Percentiles rank a stretch among this genome's conserved stretches.
These are phyloP conservation scores for Eubucco bourcierii DNA, from an alignment of 2,113 vertebrate genomes.

Conservation along the genomic window DNA sequence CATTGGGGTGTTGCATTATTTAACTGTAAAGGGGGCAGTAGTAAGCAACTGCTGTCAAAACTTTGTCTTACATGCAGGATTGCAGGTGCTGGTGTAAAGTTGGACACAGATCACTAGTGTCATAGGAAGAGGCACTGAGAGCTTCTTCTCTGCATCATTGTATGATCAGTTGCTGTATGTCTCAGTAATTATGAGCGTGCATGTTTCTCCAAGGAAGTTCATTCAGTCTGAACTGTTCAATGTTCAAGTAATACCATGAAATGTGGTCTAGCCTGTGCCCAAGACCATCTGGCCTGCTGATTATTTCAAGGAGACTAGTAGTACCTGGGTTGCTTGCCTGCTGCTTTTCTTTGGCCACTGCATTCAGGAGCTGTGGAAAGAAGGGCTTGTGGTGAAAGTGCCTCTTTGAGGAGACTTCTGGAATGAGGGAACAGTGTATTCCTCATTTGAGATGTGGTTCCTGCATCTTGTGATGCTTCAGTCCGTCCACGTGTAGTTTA, in stretches of 20 bases:
- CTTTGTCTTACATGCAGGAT: background rate
- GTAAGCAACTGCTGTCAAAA: background rate
- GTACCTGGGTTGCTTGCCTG: background rate
- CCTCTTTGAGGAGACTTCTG: background rate
- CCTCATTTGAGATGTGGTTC: background rate
- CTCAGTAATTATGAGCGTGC: background rate
- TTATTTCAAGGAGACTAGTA: background rate
- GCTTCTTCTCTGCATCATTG: background rate
- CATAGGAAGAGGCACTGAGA: background rate
- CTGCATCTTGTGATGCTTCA: background rate
- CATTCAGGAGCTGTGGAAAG: background rate
- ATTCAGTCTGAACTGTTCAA: background rate
- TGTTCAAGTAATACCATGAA: background rate
- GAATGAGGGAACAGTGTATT: background rate
- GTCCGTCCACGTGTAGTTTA: background rate
- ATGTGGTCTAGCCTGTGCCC: background rate
- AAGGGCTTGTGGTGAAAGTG: background rate
- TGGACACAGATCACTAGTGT: background rate
- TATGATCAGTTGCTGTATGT: background rate
- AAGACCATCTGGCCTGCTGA: background rate
- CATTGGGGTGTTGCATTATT: slow-evolving; percentile 12
- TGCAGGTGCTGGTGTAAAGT: background rate
- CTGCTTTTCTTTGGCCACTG: background rate
- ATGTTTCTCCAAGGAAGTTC: background rate
- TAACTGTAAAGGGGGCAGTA: background rate